Conservation (phyloP, 1,140 invertebrate species). For the Dryas iulia region DNA sequence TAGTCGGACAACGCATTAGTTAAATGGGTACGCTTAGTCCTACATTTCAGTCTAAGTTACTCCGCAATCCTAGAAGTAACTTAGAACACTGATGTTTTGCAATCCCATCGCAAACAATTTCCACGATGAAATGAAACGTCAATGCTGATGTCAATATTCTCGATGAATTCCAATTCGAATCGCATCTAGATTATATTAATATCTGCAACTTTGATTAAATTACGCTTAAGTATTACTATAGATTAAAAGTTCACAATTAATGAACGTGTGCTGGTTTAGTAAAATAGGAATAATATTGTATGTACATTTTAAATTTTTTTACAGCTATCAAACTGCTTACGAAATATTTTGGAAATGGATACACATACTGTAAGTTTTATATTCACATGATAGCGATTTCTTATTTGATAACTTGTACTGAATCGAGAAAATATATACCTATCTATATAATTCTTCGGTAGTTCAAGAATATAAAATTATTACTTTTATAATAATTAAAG, state of each 20-base stretch:
- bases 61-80: conserved; percentile 60
- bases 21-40: conserved; percentile 71
- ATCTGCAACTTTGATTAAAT: neutral
- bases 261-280: neutral
- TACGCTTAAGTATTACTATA: neutral
- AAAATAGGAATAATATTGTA: too few relatives aligned
- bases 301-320: too few relatives aligned
- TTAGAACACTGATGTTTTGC: conserved; percentile 64
- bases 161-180: neutral
- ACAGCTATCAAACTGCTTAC: too few relatives aligned
- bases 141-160: conserved; percentile 40
- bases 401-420: too few relatives aligned
- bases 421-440: too few relatives aligned
- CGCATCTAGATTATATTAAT: neutral
- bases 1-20: conserved; percentile 75
- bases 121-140: conserved; percentile 55
- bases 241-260: too few relatives aligned
- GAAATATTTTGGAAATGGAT: too few relatives aligned
- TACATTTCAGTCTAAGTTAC: conserved; percentile 65
- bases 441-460: too few relatives aligned
- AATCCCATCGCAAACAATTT: conserved; percentile 63
- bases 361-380: too few relatives aligned
- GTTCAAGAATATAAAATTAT: too few relatives aligned
- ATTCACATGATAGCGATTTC: too few relatives aligned
- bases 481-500: too few relatives aligned